Conservation (phyloP, 1,140 invertebrate genomes). For the Heliconius hermathena region DNA sequence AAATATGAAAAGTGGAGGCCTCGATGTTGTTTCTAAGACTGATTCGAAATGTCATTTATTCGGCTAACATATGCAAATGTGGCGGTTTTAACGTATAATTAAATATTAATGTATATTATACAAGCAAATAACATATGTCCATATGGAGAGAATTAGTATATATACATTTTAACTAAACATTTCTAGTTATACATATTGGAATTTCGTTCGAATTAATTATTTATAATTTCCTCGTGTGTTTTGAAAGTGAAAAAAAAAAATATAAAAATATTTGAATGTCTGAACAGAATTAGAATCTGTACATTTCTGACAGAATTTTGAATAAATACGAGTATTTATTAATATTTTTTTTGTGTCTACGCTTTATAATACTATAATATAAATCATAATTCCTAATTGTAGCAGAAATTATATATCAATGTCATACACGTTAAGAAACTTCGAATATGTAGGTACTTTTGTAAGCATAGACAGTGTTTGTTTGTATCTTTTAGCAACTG, state of each 20-base stretch:
- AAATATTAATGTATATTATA: neutral
- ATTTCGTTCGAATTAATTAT: neutral
- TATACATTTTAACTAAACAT: neutral
- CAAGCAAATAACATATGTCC: neutral
- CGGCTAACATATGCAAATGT: constrained; percentile 3
- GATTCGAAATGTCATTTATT: constrained; percentile 21
- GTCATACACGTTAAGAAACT: neutral
- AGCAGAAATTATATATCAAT: neutral
- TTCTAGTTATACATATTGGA: neutral
- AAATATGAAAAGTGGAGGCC: constrained; percentile 4
- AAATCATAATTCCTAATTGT: neutral
- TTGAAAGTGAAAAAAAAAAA: too few species aligned
- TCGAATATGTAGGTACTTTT: neutral
- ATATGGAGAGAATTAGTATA: neutral
- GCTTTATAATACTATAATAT: neutral
- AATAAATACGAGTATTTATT: too few species aligned
- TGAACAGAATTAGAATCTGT: too few species aligned
- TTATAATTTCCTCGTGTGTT: too few species aligned
- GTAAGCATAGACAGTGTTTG: neutral
- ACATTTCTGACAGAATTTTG: too few species aligned
- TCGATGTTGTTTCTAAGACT: constrained; percentile 28
- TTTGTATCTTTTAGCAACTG: neutral
- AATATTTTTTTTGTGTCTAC: neutral
- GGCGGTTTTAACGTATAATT: neutral
- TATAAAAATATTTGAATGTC: too few species aligned